Conservation (phyloP, 1,140 invertebrate genomes). For the Harpegnathos saltator region DNA sequence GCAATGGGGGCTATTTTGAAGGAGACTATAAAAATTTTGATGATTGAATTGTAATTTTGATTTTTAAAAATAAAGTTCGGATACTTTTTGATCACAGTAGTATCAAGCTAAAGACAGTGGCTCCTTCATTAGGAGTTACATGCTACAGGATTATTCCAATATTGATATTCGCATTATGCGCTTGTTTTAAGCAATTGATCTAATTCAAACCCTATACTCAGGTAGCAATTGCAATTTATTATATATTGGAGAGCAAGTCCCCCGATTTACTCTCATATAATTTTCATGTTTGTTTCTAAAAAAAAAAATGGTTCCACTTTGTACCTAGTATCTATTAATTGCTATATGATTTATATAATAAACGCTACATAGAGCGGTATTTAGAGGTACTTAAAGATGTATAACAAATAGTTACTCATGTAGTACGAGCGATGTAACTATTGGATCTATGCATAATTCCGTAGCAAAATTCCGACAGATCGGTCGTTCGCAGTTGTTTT, state of each 20-base stretch:
- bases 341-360: slow-evolving; percentile 15
- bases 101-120: too few relatives aligned
- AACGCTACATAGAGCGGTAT: not conserved
- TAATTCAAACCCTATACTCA: not conserved
- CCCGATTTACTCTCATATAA: too few relatives aligned
- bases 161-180: not conserved
- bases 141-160: not conserved
- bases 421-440: not conserved
- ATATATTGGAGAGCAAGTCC: not conserved
- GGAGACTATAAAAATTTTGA: too few relatives aligned
- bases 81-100: too few relatives aligned
- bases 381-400: not conserved
- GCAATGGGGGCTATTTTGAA: too few relatives aligned
- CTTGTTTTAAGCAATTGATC: slow-evolving; percentile 4
- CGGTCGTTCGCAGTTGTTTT: too few relatives aligned
- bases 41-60: too few relatives aligned
- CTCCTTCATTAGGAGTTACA: not conserved
- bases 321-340: not conserved
- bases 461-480: too few relatives aligned
- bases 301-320: not conserved
- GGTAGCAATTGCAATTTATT: not conserved
- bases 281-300: not conserved
- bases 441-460: too few relatives aligned
- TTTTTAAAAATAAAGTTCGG: too few relatives aligned
- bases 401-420: not conserved